These are phyloP conservation scores for Mayetiola destructor DNA, from an alignment of 2,888 invertebrate genomes.

Conservation along the genomic window DNA sequence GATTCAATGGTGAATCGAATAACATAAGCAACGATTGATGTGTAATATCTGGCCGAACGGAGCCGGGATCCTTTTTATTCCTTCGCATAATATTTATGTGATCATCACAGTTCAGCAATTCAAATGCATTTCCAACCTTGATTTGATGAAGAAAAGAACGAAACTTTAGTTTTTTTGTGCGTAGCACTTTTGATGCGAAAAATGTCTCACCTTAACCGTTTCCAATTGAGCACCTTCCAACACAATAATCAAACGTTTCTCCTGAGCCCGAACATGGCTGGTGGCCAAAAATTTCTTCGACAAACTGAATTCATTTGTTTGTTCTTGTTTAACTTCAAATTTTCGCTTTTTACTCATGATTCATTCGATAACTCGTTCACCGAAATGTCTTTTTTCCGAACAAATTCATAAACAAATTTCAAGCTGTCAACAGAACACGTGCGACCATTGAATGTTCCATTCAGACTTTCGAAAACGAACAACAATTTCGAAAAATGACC, in stretches of 20 bases:
- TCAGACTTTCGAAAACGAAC: neutral
- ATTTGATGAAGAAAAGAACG: neutral
- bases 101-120: conserved; percentile 87
- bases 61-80: conserved; percentile 71
- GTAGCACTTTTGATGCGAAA: neutral
- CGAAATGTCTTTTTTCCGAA: no score
- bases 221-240: conserved; percentile 90
- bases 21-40: conserved; percentile 97
- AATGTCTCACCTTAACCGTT: conserved; percentile 68
- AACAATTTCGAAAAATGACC: neutral
- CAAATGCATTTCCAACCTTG: conserved; percentile 75
- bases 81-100: conserved; percentile 73
- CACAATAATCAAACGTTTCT: conserved; percentile 82
- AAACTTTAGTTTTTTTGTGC: neutral
- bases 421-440: neutral
- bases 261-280: conserved; percentile 65
- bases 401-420: neutral
- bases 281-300: conserved; percentile 61
- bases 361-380: no score
- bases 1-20: conserved; percentile 91
- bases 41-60: conserved; percentile 89
- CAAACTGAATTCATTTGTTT: conserved; percentile 66
- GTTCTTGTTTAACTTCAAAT: conserved; percentile 37
- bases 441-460: neutral
- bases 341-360: conserved; percentile 35